Conservation (phyloP, 1,140 invertebrate genomes). For the Listronotus bonariensis region DNA sequence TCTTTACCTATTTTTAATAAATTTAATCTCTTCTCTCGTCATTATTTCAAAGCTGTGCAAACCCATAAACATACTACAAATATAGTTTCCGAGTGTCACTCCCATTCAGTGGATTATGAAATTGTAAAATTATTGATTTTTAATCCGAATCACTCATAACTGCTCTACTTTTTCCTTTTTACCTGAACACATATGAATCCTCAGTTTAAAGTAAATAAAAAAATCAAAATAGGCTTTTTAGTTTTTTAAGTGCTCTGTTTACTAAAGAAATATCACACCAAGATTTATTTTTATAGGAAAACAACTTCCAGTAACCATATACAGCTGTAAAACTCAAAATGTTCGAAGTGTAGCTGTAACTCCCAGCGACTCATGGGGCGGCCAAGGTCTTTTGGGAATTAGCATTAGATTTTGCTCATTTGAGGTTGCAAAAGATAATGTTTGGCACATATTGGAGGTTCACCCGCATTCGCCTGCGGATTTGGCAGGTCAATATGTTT, state of each 20-base stretch:
- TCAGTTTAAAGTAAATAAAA: too few species aligned
- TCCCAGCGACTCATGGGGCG: constrained; percentile 91
- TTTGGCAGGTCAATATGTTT: constrained; percentile 70
- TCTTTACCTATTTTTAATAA: too few species aligned
- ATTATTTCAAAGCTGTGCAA: too few species aligned
- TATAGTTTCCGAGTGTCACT: too few species aligned
- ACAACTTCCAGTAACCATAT: constrained; percentile 88
- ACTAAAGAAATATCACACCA: not conserved
- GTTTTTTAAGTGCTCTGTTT: not conserved
- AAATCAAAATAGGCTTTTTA: too few species aligned
- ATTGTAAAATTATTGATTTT: too few species aligned
- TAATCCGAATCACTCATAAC: too few species aligned
- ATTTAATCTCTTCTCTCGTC: too few species aligned
- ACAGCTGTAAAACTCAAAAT: constrained; percentile 96
- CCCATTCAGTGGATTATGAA: too few species aligned
- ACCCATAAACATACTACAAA: too few species aligned
- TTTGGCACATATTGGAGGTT: constrained; percentile 98
- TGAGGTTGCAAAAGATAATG: constrained; percentile 99
- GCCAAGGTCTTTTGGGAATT: constrained; percentile 95
- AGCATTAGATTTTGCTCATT: constrained; percentile 99
- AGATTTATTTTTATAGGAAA: constrained; percentile 45
- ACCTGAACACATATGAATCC: too few species aligned
- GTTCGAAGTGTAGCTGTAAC: constrained; percentile 88
- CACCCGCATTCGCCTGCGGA: constrained; percentile 96
- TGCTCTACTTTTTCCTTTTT: too few species aligned